phyloP scores from a whole-genome alignment of 2,888 invertebrate genomes.

The Pollenia amentaria region DNA sequence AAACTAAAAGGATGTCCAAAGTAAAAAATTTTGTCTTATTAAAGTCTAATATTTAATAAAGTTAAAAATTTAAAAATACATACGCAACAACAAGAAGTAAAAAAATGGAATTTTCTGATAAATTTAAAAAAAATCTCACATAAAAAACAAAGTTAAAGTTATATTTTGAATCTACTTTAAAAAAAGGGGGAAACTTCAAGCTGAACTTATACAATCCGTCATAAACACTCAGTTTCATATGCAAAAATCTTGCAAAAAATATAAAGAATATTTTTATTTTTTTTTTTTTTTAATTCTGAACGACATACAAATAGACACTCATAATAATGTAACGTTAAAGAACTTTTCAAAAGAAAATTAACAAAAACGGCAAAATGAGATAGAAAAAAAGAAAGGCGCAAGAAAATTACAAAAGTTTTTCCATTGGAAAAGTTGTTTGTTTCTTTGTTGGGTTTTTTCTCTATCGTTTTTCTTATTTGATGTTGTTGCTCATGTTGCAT shows the following conservation, averaged over 20 bases:
- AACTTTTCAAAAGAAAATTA: background rate
- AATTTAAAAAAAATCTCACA: too few relatives aligned
- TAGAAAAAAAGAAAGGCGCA: slow-evolving; percentile 74
- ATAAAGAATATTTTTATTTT: background rate
- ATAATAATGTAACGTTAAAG: background rate
- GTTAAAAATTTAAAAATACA: too few relatives aligned
- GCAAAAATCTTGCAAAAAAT: background rate
- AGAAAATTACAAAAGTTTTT: slow-evolving; percentile 82
- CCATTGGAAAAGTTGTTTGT: slow-evolving; percentile 75
- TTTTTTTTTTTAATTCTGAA: background rate
- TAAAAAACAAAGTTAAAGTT: too few relatives aligned
- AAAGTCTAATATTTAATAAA: too few relatives aligned
- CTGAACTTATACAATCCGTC: slow-evolving; percentile 12
- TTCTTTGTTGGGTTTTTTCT: slow-evolving; percentile 28
- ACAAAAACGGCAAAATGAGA: slow-evolving; percentile 18
- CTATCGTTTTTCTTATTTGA: slow-evolving; percentile 16
- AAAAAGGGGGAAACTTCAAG: background rate
- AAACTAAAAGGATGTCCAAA: too few relatives aligned
- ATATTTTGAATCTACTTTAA: background rate
- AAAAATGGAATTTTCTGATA: too few relatives aligned
- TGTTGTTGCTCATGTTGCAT: background rate
- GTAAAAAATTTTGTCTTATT: too few relatives aligned
- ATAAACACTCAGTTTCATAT: background rate
- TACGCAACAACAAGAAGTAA: too few relatives aligned
- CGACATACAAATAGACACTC: slow-evolving; percentile 5